Percentiles rank a stretch among this genome's conserved stretches.
Evolutionary conservation across 2,113 vertebrate genomes (phyloP).

Genomic region (Ciconia boyciana): DNA sequence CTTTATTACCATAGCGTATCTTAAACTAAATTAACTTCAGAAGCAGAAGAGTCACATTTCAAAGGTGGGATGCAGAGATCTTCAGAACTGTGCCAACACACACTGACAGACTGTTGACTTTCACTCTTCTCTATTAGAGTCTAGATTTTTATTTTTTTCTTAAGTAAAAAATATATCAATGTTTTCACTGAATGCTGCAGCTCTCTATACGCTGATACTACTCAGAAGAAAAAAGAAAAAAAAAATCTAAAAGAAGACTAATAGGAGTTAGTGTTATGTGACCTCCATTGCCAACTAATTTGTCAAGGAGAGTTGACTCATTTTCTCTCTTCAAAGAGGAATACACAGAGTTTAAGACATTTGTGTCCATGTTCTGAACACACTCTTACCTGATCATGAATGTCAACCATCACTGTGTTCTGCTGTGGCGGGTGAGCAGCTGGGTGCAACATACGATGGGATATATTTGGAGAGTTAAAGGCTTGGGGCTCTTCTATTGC

Average conservation of each 20-base stretch:
- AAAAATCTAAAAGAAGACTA: background rate
- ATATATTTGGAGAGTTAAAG: constrained; percentile 89
- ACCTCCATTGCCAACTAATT: background rate
- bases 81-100: background rate
- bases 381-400: constrained; percentile 85
- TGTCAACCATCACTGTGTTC: constrained; percentile 87
- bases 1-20: background rate
- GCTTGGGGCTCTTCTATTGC: constrained; percentile 87
- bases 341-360: background rate
- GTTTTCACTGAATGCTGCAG: background rate
- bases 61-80: background rate
- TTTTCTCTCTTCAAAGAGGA: background rate
- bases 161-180: background rate
- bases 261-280: background rate
- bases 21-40: background rate
- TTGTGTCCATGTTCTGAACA: background rate
- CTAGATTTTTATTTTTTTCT: background rate
- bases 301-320: background rate
- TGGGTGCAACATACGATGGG: constrained; percentile 85
- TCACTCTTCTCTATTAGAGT: background rate
- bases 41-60: background rate
- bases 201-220: background rate
- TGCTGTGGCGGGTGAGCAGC: constrained; percentile 87
- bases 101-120: background rate
- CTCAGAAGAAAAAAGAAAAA: background rate